Base-by-base conservation (phyloP, 2,888 invertebrate species). In the Acrobasis suavella region DNA sequence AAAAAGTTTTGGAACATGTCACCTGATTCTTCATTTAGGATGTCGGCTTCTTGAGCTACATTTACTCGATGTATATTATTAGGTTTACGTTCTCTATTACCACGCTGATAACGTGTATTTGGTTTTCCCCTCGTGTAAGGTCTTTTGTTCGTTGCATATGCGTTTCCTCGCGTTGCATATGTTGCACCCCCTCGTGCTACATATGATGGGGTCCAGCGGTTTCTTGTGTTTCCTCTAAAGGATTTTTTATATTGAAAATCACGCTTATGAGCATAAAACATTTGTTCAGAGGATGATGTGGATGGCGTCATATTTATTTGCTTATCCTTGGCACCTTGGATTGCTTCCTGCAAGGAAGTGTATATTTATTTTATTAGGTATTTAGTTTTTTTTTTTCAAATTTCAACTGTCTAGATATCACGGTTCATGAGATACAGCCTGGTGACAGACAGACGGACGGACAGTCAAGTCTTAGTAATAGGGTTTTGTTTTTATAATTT, bases 281-380 rank as follows among this genome's bases (percentile, higher is more conserved):
- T 14, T 49, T n/a, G 49, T 2, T 15, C 49, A 1, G 49, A 49
- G n/a, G 49, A 49, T 49, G 49, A 49, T 15, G 49, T 49, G 15
- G 49, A 49, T 49, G 49, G 49, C 12, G 49, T 49, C 49, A 49
- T 49, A 14, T 9, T 49, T 6, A 49, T 15, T 14, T 49, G 49
- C 49, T 49, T 6, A 49, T 49, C 49, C 49, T 49, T 49, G n/a
- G 49, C 49, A 49, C 49, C 49, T 49, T 49, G 49, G 12, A 49
- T 49, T n/a, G 49, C 49, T 14, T 49, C 49, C n/a, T n/a, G n/a
- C n/a, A n/a, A n/a, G n/a, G n/a, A n/a, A n/a, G n/a, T n/a, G n/a
- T n/a, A n/a, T n/a, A n/a, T n/a, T n/a, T n/a, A n/a, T n/a, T n/a
- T n/a, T n/a, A n/a, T n/a, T n/a, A n/a, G n/a, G n/a, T n/a, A n/a